Evolutionary conservation across 2,113 vertebrate genomes (phyloP).

Genomic region (Hylia prasina): DNA sequence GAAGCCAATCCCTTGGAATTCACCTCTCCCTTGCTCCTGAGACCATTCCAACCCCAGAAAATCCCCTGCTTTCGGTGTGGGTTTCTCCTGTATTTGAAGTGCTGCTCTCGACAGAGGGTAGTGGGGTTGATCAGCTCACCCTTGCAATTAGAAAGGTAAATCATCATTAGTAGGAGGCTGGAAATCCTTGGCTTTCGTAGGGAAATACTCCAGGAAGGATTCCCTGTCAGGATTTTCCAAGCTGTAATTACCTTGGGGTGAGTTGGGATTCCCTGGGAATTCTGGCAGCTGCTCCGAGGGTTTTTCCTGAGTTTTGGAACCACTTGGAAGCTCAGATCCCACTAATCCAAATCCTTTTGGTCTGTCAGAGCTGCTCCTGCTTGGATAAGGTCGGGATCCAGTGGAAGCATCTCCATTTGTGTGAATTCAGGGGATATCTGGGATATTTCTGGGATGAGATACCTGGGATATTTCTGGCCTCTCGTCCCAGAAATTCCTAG

Average conservation of each 20-base stretch:
- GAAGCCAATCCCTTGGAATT: neutral
- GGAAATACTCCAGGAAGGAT: neutral
- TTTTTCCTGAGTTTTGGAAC: neutral
- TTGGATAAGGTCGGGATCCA: neutral
- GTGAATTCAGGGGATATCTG: neutral
- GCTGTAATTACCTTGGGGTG: neutral
- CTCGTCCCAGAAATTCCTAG: too few species aligned
- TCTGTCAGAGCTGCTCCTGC: neutral
- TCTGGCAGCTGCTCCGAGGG: neutral
- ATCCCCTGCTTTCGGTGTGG: neutral
- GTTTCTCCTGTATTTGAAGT: neutral
- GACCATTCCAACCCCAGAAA: rapidly evolving
- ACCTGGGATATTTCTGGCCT: too few species aligned
- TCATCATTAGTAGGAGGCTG: neutral
- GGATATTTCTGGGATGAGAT: neutral
- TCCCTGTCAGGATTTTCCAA: neutral
- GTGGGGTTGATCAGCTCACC: neutral
- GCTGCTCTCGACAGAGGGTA: neutral
- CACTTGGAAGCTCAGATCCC: neutral
- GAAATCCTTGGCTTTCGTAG: neutral
- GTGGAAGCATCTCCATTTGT: neutral
- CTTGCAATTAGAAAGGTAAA: neutral
- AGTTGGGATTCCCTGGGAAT: neutral
- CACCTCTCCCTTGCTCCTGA: neutral
- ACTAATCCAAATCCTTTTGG: neutral